Percentiles rank a stretch among this genome's conserved stretches.
phyloP scores from a whole-genome alignment of 1,140 invertebrate genomes.

The Caenorhabditis tropicalis region DNA sequence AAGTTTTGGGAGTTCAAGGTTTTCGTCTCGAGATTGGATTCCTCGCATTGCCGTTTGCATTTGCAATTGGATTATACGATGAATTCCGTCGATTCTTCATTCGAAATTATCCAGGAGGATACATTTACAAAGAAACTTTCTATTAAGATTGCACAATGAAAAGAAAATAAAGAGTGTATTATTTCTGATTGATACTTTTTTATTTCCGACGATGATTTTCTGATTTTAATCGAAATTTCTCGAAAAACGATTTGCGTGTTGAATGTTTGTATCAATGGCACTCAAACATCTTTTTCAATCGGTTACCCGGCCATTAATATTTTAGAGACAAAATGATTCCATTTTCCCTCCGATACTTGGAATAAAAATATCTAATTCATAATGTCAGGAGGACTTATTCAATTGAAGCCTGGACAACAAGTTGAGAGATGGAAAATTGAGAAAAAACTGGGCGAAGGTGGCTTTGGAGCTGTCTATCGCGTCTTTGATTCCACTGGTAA shows the following conservation, averaged over 20 bases:
- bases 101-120: slow-evolving; percentile 73
- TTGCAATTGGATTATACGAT: slow-evolving; percentile 96
- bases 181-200: too few relatives aligned
- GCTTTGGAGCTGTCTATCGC: slow-evolving; percentile 55
- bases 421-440: slow-evolving; percentile 53
- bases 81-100: slow-evolving; percentile 73
- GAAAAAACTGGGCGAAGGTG: slow-evolving; percentile 58
- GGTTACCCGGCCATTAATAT: too few relatives aligned
- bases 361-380: neutral
- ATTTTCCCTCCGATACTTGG: too few relatives aligned
- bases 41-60: slow-evolving; percentile 80
- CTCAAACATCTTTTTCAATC: too few relatives aligned
- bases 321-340: too few relatives aligned
- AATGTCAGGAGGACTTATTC: slow-evolving; percentile 43
- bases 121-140: slow-evolving; percentile 75
- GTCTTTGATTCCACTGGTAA: slow-evolving; percentile 44
- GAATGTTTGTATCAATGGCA: too few relatives aligned
- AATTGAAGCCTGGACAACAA: slow-evolving; percentile 34
- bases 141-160: too few relatives aligned
- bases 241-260: too few relatives aligned
- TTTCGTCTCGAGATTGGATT: slow-evolving; percentile 44
- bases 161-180: too few relatives aligned
- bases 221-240: too few relatives aligned
- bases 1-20: slow-evolving; percentile 49
- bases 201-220: too few relatives aligned